Evolutionary conservation across 2,113 vertebrate species (phyloP).

Genomic region (Pseudorasbora parva): DNA sequence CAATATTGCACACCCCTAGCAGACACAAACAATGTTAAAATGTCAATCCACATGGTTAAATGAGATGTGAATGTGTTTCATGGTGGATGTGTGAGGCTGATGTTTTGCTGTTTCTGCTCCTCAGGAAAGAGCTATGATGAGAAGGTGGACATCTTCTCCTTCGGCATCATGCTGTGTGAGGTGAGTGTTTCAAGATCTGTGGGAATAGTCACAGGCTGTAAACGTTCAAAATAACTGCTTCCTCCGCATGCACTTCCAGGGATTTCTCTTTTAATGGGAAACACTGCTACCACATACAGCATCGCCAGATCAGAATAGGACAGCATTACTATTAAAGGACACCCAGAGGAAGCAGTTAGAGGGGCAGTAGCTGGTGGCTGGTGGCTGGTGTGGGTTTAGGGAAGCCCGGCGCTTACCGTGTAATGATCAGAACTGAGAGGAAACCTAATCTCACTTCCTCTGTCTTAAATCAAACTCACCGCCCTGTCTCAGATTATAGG

Average conservation of each 20-base stretch:
- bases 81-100: neutral
- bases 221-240: conserved; percentile 32
- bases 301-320: no score
- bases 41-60: no score
- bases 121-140: conserved; percentile 95
- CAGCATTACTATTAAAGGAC: neutral
- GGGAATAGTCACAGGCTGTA: conserved; percentile 20
- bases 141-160: conserved; percentile 97
- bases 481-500: conserved; percentile 86
- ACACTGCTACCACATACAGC: conserved; percentile 13
- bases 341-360: neutral
- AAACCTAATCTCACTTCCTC: neutral
- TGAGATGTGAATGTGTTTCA: no score
- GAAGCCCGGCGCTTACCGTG: no score
- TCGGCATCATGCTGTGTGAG: conserved; percentile 97
- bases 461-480: neutral
- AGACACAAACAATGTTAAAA: neutral
- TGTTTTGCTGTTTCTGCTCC: conserved; percentile 26
- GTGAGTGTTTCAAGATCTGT: conserved; percentile 70
- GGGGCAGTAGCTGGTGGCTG: neutral
- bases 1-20: no score
- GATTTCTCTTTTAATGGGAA: conserved; percentile 27
- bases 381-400: neutral
- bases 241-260: no score
- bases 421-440: no score